Conservation (phyloP, 2,888 invertebrate species). For the Biston betularia region DNA sequence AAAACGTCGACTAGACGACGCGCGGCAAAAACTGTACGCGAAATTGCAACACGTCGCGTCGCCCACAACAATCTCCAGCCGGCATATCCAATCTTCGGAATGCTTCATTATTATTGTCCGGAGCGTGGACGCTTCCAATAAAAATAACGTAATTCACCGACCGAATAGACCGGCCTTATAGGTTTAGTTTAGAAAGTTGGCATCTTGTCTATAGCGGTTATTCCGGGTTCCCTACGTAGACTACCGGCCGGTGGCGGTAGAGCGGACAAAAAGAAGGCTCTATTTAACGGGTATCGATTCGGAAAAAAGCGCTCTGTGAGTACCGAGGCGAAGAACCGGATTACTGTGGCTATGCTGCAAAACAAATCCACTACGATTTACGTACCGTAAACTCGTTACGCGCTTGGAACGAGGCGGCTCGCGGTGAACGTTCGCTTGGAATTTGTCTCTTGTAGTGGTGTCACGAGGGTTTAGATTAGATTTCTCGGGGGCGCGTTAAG, state of each 20-base stretch:
- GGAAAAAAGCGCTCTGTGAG: constrained; percentile 77
- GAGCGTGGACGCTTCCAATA: constrained; percentile 68
- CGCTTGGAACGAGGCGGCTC: constrained; percentile 69
- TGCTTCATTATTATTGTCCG: constrained; percentile 73
- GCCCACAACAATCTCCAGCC: constrained; percentile 55
- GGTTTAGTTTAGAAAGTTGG: constrained; percentile 84
- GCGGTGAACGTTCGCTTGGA: constrained; percentile 57
- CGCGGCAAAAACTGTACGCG: constrained; percentile 62
- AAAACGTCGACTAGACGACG: constrained; percentile 64
- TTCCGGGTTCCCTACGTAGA: constrained; percentile 77
- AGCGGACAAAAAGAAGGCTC: constrained; percentile 77
- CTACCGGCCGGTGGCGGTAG: constrained; percentile 62
- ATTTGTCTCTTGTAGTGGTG: constrained; percentile 64
- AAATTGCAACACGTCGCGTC: constrained; percentile 66
- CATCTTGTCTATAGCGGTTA: constrained; percentile 82
- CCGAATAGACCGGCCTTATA: constrained; percentile 68
- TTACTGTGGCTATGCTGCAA: constrained; percentile 75
- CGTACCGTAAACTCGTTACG: constrained; percentile 85
- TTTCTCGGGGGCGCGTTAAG: constrained; percentile 55
- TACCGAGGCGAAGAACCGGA: constrained; percentile 74
- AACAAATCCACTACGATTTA: constrained; percentile 84
- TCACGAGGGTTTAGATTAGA: constrained; percentile 64
- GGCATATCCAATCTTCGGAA: constrained; percentile 71
- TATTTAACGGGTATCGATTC: constrained; percentile 74
- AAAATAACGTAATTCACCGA: constrained; percentile 79